Percentiles rank a stretch among this genome's conserved stretches.
Conservation (phyloP, 2,888 invertebrate species). For the Eudasyphora cyanicolor region DNA sequence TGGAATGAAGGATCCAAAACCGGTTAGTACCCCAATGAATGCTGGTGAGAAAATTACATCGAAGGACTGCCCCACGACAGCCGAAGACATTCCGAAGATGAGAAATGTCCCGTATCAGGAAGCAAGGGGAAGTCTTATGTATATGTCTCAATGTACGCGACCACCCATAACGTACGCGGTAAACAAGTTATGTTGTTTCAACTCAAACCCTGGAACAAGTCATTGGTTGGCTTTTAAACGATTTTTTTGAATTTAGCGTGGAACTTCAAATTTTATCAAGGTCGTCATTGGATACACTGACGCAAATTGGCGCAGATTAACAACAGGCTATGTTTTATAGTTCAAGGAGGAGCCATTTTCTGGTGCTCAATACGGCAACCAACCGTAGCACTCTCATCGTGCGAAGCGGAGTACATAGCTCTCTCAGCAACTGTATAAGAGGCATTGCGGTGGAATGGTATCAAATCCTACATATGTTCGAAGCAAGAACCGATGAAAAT, state of each 20-base stretch:
- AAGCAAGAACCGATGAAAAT: no score
- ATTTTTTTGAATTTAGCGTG: conserved; percentile 30
- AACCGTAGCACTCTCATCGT: no score
- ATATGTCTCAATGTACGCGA: conserved; percentile 36
- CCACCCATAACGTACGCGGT: conserved; percentile 47
- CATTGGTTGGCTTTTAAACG: conserved; percentile 42
- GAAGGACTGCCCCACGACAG: conserved; percentile 42
- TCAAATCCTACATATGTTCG: neutral
- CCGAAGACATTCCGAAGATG: neutral
- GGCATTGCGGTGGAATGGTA: conserved; percentile 36
- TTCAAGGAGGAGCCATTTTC: conserved; percentile 53
- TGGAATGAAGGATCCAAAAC: conserved; percentile 8
- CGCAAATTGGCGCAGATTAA: conserved; percentile 54
- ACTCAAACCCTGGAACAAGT: neutral
- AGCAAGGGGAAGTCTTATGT: conserved; percentile 13
- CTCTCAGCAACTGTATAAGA: conserved; percentile 41
- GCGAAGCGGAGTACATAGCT: conserved; percentile 63
- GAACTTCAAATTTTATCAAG: conserved; percentile 21
- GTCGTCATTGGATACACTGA: conserved; percentile 43
- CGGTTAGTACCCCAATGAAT: neutral
- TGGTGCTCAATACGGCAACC: conserved; percentile 56
- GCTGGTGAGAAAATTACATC: neutral
- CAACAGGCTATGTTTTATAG: conserved; percentile 54
- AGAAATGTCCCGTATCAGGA: conserved; percentile 31
- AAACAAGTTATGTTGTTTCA: conserved; percentile 44